Conservation (phyloP, 2,888 invertebrate genomes). For the Crematogaster levior region DNA sequence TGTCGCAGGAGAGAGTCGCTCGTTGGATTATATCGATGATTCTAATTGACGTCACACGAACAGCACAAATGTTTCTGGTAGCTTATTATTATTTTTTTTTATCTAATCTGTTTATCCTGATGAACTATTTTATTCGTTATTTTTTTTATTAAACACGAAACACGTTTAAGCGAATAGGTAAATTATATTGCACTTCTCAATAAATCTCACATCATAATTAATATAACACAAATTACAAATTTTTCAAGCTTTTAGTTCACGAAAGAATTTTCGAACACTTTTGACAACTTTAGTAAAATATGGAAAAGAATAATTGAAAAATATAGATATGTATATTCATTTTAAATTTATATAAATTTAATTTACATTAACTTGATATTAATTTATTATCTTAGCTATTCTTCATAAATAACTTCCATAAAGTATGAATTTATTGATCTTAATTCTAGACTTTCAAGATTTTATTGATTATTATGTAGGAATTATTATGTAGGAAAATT, state of each 20-base stretch:
- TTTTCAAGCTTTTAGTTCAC: not conserved
- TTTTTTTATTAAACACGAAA: not conserved
- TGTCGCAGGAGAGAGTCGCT: conserved; percentile 66
- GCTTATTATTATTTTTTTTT: not conserved
- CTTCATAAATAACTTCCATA: too few species aligned
- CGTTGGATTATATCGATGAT: conserved; percentile 56
- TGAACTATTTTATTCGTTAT: not conserved
- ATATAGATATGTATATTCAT: too few species aligned
- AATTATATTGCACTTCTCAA: not conserved
- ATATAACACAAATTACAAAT: not conserved
- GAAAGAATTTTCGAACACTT: not conserved
- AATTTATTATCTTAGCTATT: too few species aligned
- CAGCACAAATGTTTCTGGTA: conserved; percentile 13
- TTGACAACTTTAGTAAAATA: not conserved
- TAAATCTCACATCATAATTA: not conserved
- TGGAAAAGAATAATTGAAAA: not conserved
- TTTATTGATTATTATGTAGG: too few species aligned
- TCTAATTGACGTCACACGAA: conserved; percentile 38
- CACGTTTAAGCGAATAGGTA: not conserved
- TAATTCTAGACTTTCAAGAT: too few species aligned
- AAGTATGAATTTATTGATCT: too few species aligned
- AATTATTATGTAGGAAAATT: too few species aligned
- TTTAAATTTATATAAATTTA: too few species aligned
- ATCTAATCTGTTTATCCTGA: not conserved
- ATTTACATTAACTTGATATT: too few species aligned